Base-by-base conservation (phyloP, 2,888 invertebrate genomes). In the Aplocera efformata region DNA sequence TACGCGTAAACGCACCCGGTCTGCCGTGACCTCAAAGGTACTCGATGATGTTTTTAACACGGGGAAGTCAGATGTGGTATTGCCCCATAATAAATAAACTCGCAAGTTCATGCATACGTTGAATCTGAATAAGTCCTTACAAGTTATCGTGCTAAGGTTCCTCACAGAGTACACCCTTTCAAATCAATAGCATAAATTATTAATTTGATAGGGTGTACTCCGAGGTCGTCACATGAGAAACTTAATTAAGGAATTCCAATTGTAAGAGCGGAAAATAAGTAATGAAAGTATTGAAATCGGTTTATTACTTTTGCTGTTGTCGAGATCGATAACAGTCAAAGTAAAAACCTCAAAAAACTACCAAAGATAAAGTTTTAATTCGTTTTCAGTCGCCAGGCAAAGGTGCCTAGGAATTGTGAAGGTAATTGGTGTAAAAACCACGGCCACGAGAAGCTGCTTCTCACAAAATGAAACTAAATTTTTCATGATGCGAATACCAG, bases 361-460 rank as follows among this genome's bases (percentile, higher is more conserved):
- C n/a, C n/a, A n/a, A n/a, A n/a, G n/a, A n/a, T n/a, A n/a, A 22
- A 22, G 7, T 22, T 35, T 26, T 33, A 39, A 33, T 28, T 30
- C 1, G 31, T 30, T 42, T 38, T 25, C 22, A 29, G 32, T 11
- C 24, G 23, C 28, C 39, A 31, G 24, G 32, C 20, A 43, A 42
- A 48, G 27, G 33, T 33, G 35, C 10, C 10, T 10, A 5, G 11
- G 11, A 31, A 28, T 40, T 43, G 32, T 30, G 20, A 39, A 33
- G 38, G 35, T 45, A 42, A 42, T 42, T 42, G 42, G 37, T 30
- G 42, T 33, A 40, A 44, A 47, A 49, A 44, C 23, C 31, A 8
- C n/a, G 25, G 17, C 21, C 25, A 24, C 22, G 20, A 36, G 42
- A 33, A 40, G 42, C 22, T n/a, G 26, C 23, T 43, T 41, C 43